Evolutionary conservation across 2,888 invertebrate genomes (phyloP).

Genomic region (Vesta saturnalis): DNA sequence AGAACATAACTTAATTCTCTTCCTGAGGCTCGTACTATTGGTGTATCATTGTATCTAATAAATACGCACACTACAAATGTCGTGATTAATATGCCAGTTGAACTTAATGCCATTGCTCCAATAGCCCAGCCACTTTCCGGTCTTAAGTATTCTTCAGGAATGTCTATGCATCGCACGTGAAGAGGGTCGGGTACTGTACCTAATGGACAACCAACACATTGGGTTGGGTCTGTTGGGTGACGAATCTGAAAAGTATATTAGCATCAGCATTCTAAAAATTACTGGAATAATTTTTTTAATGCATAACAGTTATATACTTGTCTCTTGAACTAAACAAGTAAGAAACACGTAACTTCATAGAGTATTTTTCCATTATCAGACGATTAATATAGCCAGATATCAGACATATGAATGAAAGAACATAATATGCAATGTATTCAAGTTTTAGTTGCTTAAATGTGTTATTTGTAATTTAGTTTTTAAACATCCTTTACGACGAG

Average conservation of each 20-base stretch:
- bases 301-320: neutral
- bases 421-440: too few relatives aligned
- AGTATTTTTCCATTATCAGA: too few relatives aligned
- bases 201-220: constrained; percentile 82
- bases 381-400: too few relatives aligned
- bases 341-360: too few relatives aligned
- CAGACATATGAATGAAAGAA: too few relatives aligned
- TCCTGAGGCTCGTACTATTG: constrained; percentile 96
- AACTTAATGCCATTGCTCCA: constrained; percentile 90
- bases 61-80: constrained; percentile 70
- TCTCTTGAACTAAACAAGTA: too few relatives aligned
- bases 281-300: neutral
- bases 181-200: constrained; percentile 85
- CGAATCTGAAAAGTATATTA: constrained; percentile 77
- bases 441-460: too few relatives aligned
- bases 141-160: constrained; percentile 84
- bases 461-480: too few relatives aligned
- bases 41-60: constrained; percentile 83
- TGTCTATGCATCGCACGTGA: constrained; percentile 77
- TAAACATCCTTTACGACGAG: too few relatives aligned
- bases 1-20: constrained; percentile 91
- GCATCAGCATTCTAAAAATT: neutral
- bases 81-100: constrained; percentile 85
- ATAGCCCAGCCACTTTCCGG: constrained; percentile 92
- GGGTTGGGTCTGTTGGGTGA: constrained; percentile 81